Conservation (phyloP, 2,113 vertebrate species). For the Ctenodactylus gundi region DNA sequence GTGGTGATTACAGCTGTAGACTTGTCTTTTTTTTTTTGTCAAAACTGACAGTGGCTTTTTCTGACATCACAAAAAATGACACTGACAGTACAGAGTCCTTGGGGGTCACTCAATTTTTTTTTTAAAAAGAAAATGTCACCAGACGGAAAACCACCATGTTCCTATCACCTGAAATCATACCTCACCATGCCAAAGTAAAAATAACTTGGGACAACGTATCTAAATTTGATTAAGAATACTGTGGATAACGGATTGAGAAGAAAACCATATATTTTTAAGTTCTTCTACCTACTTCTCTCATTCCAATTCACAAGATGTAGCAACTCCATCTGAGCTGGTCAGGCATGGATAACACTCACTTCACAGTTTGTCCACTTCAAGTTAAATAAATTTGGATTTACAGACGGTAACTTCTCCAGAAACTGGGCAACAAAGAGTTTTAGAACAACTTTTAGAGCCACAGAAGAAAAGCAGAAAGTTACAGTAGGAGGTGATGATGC, state of each 20-base stretch:
- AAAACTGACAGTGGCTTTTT: slow-evolving; percentile 49
- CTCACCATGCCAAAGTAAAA: slow-evolving; percentile 38
- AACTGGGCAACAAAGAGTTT: neutral
- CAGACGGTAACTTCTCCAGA: neutral
- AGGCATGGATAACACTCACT: neutral
- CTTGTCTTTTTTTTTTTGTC: slow-evolving; percentile 50
- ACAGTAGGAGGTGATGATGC: neutral
- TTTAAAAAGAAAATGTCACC: slow-evolving; percentile 51
- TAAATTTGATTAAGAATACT: slow-evolving; percentile 46
- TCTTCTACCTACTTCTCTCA: neutral
- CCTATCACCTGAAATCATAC: slow-evolving; percentile 41
- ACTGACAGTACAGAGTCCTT: slow-evolving; percentile 39
- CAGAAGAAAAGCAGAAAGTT: neutral
- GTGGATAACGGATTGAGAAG: slow-evolving; percentile 4
- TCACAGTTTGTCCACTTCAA: neutral
- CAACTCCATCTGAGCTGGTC: neutral
- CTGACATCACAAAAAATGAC: slow-evolving; percentile 55
- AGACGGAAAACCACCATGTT: slow-evolving; percentile 48
- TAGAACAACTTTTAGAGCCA: slow-evolving; percentile 25
- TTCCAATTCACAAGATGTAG: neutral
- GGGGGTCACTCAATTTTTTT: neutral
- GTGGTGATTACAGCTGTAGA: slow-evolving; percentile 35
- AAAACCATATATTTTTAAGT: slow-evolving; percentile 20
- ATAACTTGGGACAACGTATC: slow-evolving; percentile 25
- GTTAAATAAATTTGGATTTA: neutral